Evolutionary conservation across 2,113 vertebrate genomes (phyloP), one percentile per base, ranked within the genome.

Genomic region (Stegostoma tigrinum): DNA sequence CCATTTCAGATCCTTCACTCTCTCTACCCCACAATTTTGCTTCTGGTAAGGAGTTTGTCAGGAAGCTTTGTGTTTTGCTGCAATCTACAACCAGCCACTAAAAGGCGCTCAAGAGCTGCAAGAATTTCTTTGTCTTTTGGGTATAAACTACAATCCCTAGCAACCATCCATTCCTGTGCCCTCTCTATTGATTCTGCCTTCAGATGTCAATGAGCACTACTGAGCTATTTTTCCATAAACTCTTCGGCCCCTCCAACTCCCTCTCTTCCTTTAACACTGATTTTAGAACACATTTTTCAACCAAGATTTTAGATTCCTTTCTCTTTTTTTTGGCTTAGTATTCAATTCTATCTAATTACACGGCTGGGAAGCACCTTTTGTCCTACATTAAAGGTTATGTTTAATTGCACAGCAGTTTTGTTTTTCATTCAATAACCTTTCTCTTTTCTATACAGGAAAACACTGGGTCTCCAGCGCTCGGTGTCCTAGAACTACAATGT

Each of bases 101-200:
- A 93, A 93, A 93, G 89, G 89, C 15, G 19, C 61, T n/a, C 89
- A 93, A 93, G 89, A 93, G 89, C 89, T 10, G 34, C 6, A 93
- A 64, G 27, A 12, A 19, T 93, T 66, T 21, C 89, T 34, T 61
- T 38, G 61, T 42, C 89, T 38, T 38, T 93, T 66, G 61, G 64
- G 61, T n/a, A 19, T 64, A 61, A 61, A 61, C 55, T 12, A 61
- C 1, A 38, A 17, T 17, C 5, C 4, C n/a, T 34, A n/a, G n/a
- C 10, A 10, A 55, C 12, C 30, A 27, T 30, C 4, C 2, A 0
- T 23, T 93, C 61, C 61, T 45, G 0, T 34, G 4, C 89, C 5
- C 14, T n/a, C 55, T 19, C 17, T 21, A 23, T 38, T 64, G 6
- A 7, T n/a, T 19, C 0, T 23, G 17, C 64, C 61, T 38, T 93